A percentile compares a stretch with the other conserved stretches of the same genome.
These are phyloP conservation scores for Agrotis exclamationis DNA, from an alignment of 2,888 invertebrate species.

Conservation along the genomic window DNA sequence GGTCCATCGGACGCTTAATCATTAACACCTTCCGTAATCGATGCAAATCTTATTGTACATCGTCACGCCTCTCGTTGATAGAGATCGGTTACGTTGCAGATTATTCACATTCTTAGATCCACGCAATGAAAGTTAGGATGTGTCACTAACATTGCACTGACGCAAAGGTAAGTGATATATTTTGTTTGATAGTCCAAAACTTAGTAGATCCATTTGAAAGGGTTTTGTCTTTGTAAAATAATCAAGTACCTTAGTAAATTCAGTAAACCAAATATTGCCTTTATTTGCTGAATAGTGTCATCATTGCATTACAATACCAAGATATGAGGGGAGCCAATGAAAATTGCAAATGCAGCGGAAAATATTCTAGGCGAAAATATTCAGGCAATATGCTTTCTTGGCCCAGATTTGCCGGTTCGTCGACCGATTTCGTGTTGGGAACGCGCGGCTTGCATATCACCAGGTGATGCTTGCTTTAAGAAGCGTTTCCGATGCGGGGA, in stretches of 20 bases:
- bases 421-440: constrained; percentile 85
- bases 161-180: not conserved
- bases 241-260: constrained; percentile 7
- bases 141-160: constrained; percentile 29
- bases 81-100: constrained; percentile 65
- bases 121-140: constrained; percentile 31
- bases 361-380: constrained; percentile 76
- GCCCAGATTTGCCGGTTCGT: constrained; percentile 88
- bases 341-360: constrained; percentile 64
- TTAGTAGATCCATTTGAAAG: not conserved
- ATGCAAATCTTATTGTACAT: constrained; percentile 73
- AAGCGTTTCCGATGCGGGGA: constrained; percentile 77
- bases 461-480: constrained; percentile 83
- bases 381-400: constrained; percentile 82
- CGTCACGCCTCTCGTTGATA: constrained; percentile 73
- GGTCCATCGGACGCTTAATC: constrained; percentile 56
- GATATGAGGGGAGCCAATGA: constrained; percentile 22
- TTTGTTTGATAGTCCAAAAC: not conserved
- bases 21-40: constrained; percentile 73
- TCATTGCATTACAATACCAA: constrained; percentile 40
- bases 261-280: constrained; percentile 14
- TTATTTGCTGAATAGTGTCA: constrained; percentile 15
- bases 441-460: constrained; percentile 79
- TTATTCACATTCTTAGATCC: constrained; percentile 54
- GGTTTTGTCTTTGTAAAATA: not conserved